Base-by-base conservation (phyloP, 1,140 invertebrate species). In the Drosophila teissieri region DNA sequence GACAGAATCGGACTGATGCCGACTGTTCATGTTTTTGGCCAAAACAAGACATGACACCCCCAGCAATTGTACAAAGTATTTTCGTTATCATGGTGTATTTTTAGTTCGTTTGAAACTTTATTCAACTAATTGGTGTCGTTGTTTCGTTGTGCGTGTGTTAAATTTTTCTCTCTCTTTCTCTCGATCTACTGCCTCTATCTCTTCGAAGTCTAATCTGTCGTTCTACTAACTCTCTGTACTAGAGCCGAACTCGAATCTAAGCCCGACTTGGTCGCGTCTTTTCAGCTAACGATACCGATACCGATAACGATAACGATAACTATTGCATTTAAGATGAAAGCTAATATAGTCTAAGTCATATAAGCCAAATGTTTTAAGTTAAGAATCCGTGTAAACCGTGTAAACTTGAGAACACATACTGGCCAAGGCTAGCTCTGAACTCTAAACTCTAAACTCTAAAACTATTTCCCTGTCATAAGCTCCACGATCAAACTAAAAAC, bases 131-230 rank as follows among this genome's bases (percentile, higher is more conserved):
- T 85, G 89, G 75, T 91, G 84, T 91, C 75, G 82, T 86, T 86
- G 72, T 82, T 88, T 83, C 51, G 67, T 86, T 86, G 45, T 91
- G 67, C 67, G 80, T 86, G 78, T 91, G 85, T 91, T 86, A 91
- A 82, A 69, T 91, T 91, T 91, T 91, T 91, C 89, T 80, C 89
- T 91, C 81, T 84, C 22, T 69, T 40, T 48, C 51, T 54, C 31
- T 81, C 39, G 24, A 57, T 34, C 61, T 64, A 67, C 57, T 63
- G 27, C 62, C 51, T 63, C 61, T 73, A 51, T 74, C 53, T 62
- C 48, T 64, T 68, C 62, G 72, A 67, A 75, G 36, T 56, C 73
- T 77, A 62, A 62, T 22, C 60, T 62, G 36, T 57, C 70, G 63
- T 51, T 68, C 54, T 44, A 72, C 64, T 67, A 68, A 58, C 44